A percentile compares a stretch with the other conserved stretches of the same genome.
Conservation (phyloP, 2,888 invertebrate species). For the Polydrusus tereticollis region DNA sequence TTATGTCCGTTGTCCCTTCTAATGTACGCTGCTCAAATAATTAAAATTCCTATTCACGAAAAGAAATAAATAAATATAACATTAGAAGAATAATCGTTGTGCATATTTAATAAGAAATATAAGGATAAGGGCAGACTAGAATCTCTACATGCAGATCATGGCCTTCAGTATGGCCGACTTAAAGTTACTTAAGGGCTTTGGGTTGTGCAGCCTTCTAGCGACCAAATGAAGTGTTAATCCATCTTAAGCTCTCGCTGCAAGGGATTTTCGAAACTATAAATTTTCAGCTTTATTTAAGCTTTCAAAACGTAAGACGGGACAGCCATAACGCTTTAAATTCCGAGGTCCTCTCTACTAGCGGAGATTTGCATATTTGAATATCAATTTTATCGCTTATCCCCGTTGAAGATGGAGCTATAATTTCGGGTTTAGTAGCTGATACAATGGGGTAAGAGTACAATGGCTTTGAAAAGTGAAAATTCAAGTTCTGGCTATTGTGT, state of each 20-base stretch:
- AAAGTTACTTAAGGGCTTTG: conserved; percentile 37
- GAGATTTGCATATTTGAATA: conserved; percentile 65
- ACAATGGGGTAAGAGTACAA: background rate
- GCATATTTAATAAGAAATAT: too few relatives aligned
- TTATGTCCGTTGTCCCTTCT: too few relatives aligned
- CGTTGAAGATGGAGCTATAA: conserved; percentile 37
- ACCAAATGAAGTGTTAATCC: conserved; percentile 73
- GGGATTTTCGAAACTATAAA: conserved; percentile 73
- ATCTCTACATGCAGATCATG: conserved; percentile 12
- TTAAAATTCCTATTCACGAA: too few relatives aligned
- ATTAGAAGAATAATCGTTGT: too few relatives aligned
- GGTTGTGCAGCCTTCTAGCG: conserved; percentile 52
- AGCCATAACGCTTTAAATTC: conserved; percentile 63
- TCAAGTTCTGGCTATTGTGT: background rate
- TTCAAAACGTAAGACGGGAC: conserved; percentile 65
- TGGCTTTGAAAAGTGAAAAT: background rate
- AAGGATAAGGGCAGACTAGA: too few relatives aligned
- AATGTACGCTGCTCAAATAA: too few relatives aligned
- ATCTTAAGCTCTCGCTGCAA: conserved; percentile 59
- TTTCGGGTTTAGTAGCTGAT: conserved; percentile 24
- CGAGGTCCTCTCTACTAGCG: conserved; percentile 59
- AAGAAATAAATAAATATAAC: too few relatives aligned
- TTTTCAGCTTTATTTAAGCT: conserved; percentile 74
- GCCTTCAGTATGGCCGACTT: background rate
- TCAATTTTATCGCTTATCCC: conserved; percentile 59